Base-by-base conservation (phyloP, 2,113 vertebrate species). In the Tor tambroides region DNA sequence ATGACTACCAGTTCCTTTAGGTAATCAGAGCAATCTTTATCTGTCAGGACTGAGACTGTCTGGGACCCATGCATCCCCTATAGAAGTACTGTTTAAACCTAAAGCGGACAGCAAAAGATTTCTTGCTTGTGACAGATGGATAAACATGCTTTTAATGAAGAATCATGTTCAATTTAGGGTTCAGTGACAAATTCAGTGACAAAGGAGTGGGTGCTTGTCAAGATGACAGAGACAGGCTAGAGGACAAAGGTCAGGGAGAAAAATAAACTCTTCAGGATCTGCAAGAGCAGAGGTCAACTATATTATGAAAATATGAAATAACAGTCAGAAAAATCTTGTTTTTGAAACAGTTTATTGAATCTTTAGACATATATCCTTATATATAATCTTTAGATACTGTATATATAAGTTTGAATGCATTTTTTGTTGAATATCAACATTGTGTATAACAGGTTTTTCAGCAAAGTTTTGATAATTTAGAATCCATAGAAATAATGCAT, bases 1-100 rank as follows among this genome's bases (percentile, higher is more conserved):
- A 51, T n/a, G 41, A 46, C 41, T 74, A 82, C 21, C 59, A 61
- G 67, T 65, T 75, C 54, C 51, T 43, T 81, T 23, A 30, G 54
- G 46, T 75, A 72, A 80, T 74, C 69, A 82, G 41, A 74, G 41
- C 67, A 72, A 81, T 75, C 79, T 61, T 63, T 83, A 75, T 85
- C 80, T 82, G 67, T 19, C 69, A 65, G 71, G 26, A 49, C 80
- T 26, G 65, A 61, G 86, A 80, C 56, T 3, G 35, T 77, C 79
- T 77, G 63, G 43, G 49, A 43, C 30, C 5, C 30, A 35, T 35
- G n/a, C 35, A 41, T 65, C 26, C 46, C n/a, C 59, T 54, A 67
- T 69, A 56, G 78, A 21, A 74, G 63, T 2, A 78, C 11, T 63
- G 11, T 71, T 69, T 43, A 12, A 49, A 81, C 67, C 30, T 32